Base-by-base conservation (phyloP, 2,888 invertebrate genomes). In the Mimachlamys varia region DNA sequence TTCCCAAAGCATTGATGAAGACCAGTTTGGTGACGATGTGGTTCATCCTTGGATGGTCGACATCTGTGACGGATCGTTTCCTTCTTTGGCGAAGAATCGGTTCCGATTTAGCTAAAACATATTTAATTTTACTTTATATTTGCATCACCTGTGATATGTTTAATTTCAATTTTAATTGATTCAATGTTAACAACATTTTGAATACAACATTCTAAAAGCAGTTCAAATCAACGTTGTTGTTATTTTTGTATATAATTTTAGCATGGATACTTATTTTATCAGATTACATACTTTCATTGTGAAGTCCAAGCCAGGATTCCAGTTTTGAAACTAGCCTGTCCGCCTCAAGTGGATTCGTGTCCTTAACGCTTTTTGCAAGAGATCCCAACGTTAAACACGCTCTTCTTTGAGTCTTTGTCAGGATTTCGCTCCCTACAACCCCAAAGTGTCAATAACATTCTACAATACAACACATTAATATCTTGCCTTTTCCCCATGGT, bases 321-420 rank as follows among this genome's bases (percentile, higher is more conserved):
- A 94, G 91, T 50, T 90, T 91, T 37, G 92, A 89, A 12, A 93
- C 92, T 37, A 94, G 91, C 58, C 92, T 89, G 55, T 93, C 92
- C 10, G 94, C 93, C 87, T 91, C 91, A 5, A 90, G 19, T 37
- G 93, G 92, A 22, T 88, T 88, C 17, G 89, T 92, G 19, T 90
- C 88, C 53, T 92, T 91, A 0, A 94, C 89, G 19, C 91, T 91
- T 90, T 94, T 94, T 19, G 93, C 92, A 90, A 94, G 91, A 7
- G 94, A 92, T 13, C 94, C 94, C 3, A 94, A 88, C 5, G 94
- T 93, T 10, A 95, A 92, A 90, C 95, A 95, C 0, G 95, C 94
- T 90, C 94, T 88, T 38, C 91, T 94, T 50, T 93, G 92, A 19
- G 92, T 93, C 62, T 91, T 91, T 5, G 92, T 92, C 90, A 94